These are phyloP conservation scores for Drosophila bocqueti DNA, from an alignment of 1,140 invertebrate species.

Conservation along the genomic window DNA sequence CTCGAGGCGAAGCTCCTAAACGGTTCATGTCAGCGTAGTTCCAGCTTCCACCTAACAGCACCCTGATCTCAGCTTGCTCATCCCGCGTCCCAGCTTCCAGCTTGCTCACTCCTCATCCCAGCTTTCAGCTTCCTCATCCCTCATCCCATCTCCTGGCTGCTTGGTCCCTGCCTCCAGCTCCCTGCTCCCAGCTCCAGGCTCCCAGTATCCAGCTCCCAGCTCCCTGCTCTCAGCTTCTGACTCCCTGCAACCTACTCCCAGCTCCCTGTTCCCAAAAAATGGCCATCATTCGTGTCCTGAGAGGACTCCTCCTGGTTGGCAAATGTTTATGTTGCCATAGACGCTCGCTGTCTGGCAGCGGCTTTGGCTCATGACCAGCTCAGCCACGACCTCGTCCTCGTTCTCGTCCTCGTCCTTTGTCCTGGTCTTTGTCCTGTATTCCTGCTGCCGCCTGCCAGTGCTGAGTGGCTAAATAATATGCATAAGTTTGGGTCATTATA, in stretches of 20 bases:
- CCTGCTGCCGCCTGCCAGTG: slow-evolving; percentile 2
- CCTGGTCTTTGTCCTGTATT: neutral
- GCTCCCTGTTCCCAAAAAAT: too few species aligned
- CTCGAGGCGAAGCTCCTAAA: slow-evolving; percentile 23
- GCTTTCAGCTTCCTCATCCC: too few species aligned
- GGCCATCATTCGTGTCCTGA: neutral
- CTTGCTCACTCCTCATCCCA: too few species aligned
- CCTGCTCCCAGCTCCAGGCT: too few species aligned
- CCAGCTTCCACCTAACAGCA: neutral
- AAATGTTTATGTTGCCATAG: slow-evolving; percentile 56
- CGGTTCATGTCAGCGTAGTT: slow-evolving; percentile 14
- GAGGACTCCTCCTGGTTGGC: slow-evolving; percentile 29
- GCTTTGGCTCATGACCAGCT: slow-evolving; percentile 44
- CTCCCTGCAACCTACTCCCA: too few species aligned
- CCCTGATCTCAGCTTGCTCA: neutral
- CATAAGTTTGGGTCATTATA: neutral
- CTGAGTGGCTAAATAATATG: slow-evolving; percentile 4
- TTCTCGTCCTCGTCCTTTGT: neutral
- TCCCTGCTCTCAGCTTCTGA: too few species aligned
- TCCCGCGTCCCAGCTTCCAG: too few species aligned
- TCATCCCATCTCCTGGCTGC: too few species aligned
- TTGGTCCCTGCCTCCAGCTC: too few species aligned
- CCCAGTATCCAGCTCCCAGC: too few species aligned
- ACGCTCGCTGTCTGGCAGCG: slow-evolving; percentile 28
- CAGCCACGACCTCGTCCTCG: neutral